Conservation (phyloP, 2,113 vertebrate genomes). For the Pangasianodon gigas region DNA sequence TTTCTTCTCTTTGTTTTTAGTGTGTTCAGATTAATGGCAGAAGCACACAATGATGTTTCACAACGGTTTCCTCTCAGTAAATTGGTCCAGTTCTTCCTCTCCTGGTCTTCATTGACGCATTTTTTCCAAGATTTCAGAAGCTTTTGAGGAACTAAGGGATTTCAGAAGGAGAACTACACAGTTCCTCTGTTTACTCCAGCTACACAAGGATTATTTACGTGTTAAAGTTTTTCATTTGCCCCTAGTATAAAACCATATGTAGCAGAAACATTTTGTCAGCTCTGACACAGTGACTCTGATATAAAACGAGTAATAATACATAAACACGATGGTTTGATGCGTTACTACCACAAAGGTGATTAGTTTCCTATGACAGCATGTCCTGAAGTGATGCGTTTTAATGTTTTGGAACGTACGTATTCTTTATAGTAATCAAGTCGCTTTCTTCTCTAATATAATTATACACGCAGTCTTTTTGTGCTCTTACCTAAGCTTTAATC, state of each 20-base stretch:
- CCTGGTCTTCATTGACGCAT: not conserved
- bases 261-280: not conserved
- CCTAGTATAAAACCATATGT: not conserved
- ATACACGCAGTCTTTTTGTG: not conserved
- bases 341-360: not conserved
- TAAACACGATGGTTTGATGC: not conserved
- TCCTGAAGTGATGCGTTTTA: not conserved
- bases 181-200: not conserved
- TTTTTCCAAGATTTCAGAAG: not conserved
- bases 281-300: not conserved
- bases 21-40: not conserved
- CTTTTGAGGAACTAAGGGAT: not conserved
- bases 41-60: not conserved
- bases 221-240: not conserved
- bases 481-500: not conserved
- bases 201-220: not conserved
- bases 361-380: not conserved
- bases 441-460: not conserved
- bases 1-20: constrained; percentile 17
- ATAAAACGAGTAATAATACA: not conserved
- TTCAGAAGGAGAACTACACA: not conserved
- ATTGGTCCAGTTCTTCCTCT: not conserved
- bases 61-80: not conserved
- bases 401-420: not conserved
- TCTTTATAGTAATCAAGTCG: not conserved